Conservation (phyloP, 2,113 vertebrate species). For the Poecile atricapillus region DNA sequence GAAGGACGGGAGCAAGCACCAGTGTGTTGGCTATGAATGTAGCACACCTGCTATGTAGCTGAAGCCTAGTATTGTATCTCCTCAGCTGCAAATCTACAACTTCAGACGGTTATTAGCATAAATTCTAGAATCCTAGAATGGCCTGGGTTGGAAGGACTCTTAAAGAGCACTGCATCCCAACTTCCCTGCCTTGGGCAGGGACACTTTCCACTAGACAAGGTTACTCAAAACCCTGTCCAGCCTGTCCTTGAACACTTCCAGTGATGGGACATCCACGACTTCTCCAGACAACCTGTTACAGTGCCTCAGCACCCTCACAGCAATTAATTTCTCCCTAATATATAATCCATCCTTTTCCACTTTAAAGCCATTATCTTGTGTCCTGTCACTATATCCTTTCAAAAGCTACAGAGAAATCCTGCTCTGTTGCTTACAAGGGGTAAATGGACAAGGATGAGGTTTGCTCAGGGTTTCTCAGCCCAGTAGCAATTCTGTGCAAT, state of each 20-base stretch:
- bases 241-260: not conserved
- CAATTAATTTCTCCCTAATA: not conserved
- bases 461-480: not conserved
- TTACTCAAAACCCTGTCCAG: not conserved
- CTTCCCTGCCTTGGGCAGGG: not conserved
- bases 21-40: not conserved
- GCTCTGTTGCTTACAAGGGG: not conserved
- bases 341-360: not conserved
- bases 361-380: not conserved
- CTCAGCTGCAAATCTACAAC: not conserved
- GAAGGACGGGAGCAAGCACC: not conserved
- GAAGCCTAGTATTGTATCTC: not conserved
- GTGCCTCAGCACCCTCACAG: not conserved
- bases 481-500: not conserved
- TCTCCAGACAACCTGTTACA: not conserved
- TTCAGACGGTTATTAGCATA: not conserved
- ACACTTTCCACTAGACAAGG: not conserved
- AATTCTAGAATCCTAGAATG: not conserved
- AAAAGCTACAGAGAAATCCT: not conserved
- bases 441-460: accelerated
- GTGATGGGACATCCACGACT: not conserved
- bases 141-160: not conserved
- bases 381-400: not conserved
- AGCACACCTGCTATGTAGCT: not conserved
- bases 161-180: not conserved